Evolutionary conservation across 2,888 invertebrate species (phyloP).

Genomic region (Beris chalybata): DNA sequence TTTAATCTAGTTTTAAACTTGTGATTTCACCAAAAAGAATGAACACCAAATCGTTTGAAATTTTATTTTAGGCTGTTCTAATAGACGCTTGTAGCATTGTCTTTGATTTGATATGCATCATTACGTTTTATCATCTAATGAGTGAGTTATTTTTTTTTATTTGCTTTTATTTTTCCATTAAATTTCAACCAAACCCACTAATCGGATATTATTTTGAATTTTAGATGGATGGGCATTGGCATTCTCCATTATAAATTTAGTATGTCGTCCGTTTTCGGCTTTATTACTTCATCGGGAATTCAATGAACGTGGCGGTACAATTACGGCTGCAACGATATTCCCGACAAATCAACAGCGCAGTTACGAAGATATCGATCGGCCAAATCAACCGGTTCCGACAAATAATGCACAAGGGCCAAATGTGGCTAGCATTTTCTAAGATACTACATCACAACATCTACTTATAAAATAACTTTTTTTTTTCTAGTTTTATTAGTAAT

Average conservation of each 20-base stretch:
- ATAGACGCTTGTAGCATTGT: conserved; percentile 54
- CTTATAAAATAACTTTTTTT: conserved; percentile 3
- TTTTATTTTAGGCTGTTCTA: conserved; percentile 52
- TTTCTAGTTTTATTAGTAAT: conserved; percentile 6
- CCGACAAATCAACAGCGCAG: conserved; percentile 53
- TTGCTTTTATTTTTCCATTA: neutral
- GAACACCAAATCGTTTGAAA: neutral
- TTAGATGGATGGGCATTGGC: conserved; percentile 54
- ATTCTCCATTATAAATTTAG: conserved; percentile 53
- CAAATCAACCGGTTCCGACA: conserved; percentile 53
- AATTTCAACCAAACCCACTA: neutral
- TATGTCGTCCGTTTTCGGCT: conserved; percentile 51
- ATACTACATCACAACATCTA: conserved; percentile 6
- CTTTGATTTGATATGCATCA: conserved; percentile 54
- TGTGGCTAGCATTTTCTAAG: conserved; percentile 55
- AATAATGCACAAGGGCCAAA: conserved; percentile 46
- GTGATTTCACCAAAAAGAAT: neutral
- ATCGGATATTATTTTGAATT: conserved; percentile 1
- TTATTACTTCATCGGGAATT: conserved; percentile 53
- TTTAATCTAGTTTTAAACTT: neutral
- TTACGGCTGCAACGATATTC: conserved; percentile 49
- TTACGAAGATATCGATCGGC: conserved; percentile 56
- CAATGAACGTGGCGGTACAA: conserved; percentile 51
- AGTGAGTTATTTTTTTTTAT: conserved; percentile 48
- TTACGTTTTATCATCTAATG: conserved; percentile 49